These are phyloP conservation scores for Papilio polytes DNA, from an alignment of 1,140 invertebrate genomes.

Conservation along the genomic window DNA sequence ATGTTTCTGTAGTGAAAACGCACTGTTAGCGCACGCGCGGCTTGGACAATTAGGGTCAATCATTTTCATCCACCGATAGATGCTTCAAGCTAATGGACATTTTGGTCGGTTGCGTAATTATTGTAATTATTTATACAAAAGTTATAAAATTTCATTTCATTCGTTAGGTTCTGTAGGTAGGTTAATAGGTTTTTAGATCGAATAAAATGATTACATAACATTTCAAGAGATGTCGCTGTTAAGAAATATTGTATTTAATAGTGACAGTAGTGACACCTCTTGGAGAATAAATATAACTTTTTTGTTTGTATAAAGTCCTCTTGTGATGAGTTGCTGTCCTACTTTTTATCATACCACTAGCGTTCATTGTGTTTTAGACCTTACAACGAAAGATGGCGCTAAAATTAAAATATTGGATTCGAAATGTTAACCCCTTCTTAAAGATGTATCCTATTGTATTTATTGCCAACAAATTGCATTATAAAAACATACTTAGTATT, in stretches of 20 bases:
- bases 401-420: background rate
- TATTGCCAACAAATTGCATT: background rate
- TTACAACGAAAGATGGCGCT: background rate
- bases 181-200: background rate
- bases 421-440: background rate
- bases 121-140: too few relatives aligned
- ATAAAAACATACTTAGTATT: too few relatives aligned
- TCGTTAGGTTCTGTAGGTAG: too few relatives aligned
- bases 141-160: too few relatives aligned
- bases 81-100: too few relatives aligned
- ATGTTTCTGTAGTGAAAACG: too few relatives aligned
- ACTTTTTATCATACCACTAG: background rate
- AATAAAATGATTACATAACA: background rate
- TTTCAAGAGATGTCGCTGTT: background rate
- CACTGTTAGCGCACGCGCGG: too few relatives aligned
- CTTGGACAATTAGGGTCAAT: too few relatives aligned
- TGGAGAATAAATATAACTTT: background rate
- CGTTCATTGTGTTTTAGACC: background rate
- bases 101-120: too few relatives aligned
- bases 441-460: background rate
- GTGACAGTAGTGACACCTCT: background rate
- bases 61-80: too few relatives aligned
- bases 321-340: background rate
- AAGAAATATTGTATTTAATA: background rate
- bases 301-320: background rate